Base-by-base conservation (phyloP, 2,113 vertebrate species). In the Prionailurus bengalensis region DNA sequence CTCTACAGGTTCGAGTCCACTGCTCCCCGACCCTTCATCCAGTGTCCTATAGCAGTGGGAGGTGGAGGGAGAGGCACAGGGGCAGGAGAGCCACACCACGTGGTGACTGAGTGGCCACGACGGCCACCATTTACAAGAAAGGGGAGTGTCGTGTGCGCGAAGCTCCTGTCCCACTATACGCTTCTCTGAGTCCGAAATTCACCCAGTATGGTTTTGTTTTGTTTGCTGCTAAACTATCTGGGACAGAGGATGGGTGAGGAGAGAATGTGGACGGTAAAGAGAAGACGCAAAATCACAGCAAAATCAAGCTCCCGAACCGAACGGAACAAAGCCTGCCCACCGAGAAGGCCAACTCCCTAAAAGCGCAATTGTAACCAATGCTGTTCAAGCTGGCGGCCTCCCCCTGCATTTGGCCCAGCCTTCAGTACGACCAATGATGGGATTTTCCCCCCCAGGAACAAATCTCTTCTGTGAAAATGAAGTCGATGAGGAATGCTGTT, bases 121-220 rank as follows among this genome's bases (percentile, higher is more conserved):
- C 23, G 36, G 15, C 16, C 13, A 5, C 15, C 65, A 4, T 29
- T 19, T 31, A 61, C 2, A 21, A 65, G 13, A 10, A 27, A 7
- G 11, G 14, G 14, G 80, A 25, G 19, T 4, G 5, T 45, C 27
- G 13, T 0, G 2, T 1, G 10, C 55, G 2, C 36, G 1, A 8
- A 66, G 29, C 2, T 48, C 61, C 45, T 53, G 9, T 14, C 48
- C 42, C 19, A 29, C 74, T 27, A 2, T 4, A 11, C 14, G 31
- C 53, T n/a, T 63, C 82, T 31, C 6, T 25, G 78, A 68, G 36
- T 45, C 13, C 42, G 16, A 39, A 7, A 19, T 3, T 31, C 16
- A 15, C 19, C 31, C 55, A n/a, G 31, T 29, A 31, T n/a, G 48
- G 36, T 19, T 31, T 65, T 1, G 31, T 71, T 95, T 89, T 31